These are phyloP conservation scores for Cotesia chilonis DNA, from an alignment of 1,140 invertebrate species.

Conservation along the genomic window DNA sequence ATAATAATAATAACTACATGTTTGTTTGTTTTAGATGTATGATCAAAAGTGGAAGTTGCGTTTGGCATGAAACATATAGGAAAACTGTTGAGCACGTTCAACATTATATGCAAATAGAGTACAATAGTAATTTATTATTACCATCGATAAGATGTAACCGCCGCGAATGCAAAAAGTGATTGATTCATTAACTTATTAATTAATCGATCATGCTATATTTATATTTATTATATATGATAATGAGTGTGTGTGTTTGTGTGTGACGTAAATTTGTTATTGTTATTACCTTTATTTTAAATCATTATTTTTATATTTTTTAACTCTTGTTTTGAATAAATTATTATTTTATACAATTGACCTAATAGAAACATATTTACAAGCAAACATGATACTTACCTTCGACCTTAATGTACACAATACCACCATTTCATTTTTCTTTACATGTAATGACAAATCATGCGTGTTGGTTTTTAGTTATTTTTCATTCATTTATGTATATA, in stretches of 20 bases:
- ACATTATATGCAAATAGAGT: conserved; percentile 62
- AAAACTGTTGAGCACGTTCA: conserved; percentile 62
- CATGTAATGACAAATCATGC: conserved; percentile 52
- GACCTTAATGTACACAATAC: conserved; percentile 58
- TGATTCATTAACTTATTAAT: conserved; percentile 3
- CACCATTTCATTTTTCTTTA: conserved; percentile 50
- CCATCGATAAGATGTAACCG: conserved; percentile 58
- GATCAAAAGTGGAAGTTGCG: conserved; percentile 58
- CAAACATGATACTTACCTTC: conserved; percentile 62
- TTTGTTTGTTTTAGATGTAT: conserved; percentile 56
- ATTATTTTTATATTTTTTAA: conserved; percentile 36
- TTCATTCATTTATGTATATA: conserved; percentile 35
- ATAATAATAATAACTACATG: conserved; percentile 42
- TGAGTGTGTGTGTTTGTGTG: too few species aligned
- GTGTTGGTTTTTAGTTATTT: conserved; percentile 45
- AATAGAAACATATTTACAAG: conserved; percentile 65
- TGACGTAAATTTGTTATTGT: too few species aligned
- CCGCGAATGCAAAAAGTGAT: conserved; percentile 52
- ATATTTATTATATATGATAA: conserved; percentile 5
- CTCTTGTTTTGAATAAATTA: conserved; percentile 61
- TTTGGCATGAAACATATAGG: conserved; percentile 63
- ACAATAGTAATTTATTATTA: conserved; percentile 61
- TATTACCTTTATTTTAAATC: conserved; percentile 9
- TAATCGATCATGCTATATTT: conserved; percentile 9
- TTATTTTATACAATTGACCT: conserved; percentile 62